Conservation (phyloP, 2,113 vertebrate genomes). For the Mesitornis unicolor region DNA sequence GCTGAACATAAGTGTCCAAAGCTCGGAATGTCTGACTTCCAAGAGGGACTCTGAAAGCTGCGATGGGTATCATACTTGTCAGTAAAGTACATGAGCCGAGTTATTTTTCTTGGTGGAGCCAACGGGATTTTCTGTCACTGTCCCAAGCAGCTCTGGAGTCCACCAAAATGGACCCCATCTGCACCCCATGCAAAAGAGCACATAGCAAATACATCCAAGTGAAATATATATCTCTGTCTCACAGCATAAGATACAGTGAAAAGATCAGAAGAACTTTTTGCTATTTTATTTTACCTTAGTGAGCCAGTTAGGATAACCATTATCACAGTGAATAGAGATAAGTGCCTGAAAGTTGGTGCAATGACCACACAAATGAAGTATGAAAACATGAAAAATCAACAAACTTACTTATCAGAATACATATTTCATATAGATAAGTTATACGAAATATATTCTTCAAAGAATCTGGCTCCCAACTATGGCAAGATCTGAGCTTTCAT, state of each 20-base stretch:
- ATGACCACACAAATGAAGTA: fast-evolving
- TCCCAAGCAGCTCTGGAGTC: neutral
- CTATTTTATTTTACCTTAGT: neutral
- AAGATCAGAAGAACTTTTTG: neutral
- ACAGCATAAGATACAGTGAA: neutral
- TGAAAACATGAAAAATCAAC: neutral
- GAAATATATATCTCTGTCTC: neutral
- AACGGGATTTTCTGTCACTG: neutral
- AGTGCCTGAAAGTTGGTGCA: neutral
- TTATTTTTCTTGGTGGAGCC: neutral
- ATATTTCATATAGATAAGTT: neutral
- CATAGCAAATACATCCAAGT: neutral
- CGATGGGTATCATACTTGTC: neutral
- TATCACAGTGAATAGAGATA: neutral
- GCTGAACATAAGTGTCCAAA: neutral
- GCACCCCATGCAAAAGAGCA: neutral
- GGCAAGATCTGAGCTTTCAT: neutral
- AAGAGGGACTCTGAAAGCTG: neutral
- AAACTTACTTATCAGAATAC: neutral
- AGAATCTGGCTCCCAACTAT: neutral
- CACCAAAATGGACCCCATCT: too few relatives aligned
- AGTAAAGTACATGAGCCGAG: neutral
- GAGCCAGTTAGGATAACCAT: neutral
- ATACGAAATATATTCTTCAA: neutral
- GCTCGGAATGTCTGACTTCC: neutral